Percentiles rank a stretch among this genome's conserved stretches.
phyloP scores from a whole-genome alignment of 1,140 invertebrate species.

The Nephotettix cincticeps region DNA sequence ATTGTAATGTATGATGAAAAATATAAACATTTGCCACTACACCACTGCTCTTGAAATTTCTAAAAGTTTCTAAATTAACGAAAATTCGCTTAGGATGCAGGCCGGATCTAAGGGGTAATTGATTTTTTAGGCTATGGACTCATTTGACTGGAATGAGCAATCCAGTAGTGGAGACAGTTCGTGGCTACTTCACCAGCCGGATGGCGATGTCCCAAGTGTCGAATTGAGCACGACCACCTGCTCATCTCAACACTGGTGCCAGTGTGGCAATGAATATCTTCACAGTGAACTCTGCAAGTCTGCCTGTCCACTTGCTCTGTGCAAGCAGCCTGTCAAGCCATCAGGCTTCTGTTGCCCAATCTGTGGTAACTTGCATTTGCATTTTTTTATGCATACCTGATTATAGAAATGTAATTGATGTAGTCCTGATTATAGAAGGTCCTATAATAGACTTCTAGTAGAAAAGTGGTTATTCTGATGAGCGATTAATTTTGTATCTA shows the following conservation, averaged over 20 bases:
- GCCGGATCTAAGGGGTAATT: too few species aligned
- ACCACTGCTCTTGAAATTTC: too few species aligned
- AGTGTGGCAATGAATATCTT: slow-evolving; percentile 6
- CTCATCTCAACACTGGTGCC: neutral
- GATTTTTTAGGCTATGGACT: neutral
- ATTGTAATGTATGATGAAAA: too few species aligned
- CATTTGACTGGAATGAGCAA: neutral
- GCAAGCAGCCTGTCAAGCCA: slow-evolving; percentile 19
- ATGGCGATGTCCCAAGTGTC: neutral
- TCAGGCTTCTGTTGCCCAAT: slow-evolving; percentile 25
- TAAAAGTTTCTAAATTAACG: too few species aligned
- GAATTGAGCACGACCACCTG: neutral
- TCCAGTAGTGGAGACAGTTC: neutral
- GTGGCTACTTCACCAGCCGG: neutral
- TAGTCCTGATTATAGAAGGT: too few species aligned
- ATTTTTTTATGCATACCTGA: neutral
- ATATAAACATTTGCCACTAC: too few species aligned
- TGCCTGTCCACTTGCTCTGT: slow-evolving; percentile 19
- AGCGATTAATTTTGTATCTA: too few species aligned
- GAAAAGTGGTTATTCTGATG: too few species aligned
- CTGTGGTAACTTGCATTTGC: slow-evolving; percentile 14
- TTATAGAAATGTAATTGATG: too few species aligned
- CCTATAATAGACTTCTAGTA: too few species aligned
- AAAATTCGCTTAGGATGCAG: too few species aligned
- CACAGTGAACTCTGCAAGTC: neutral